A percentile compares a stretch with the other conserved stretches of the same genome.
Evolutionary conservation across 2,113 vertebrate species (phyloP).

Genomic region (Salvelinus fontinalis): DNA sequence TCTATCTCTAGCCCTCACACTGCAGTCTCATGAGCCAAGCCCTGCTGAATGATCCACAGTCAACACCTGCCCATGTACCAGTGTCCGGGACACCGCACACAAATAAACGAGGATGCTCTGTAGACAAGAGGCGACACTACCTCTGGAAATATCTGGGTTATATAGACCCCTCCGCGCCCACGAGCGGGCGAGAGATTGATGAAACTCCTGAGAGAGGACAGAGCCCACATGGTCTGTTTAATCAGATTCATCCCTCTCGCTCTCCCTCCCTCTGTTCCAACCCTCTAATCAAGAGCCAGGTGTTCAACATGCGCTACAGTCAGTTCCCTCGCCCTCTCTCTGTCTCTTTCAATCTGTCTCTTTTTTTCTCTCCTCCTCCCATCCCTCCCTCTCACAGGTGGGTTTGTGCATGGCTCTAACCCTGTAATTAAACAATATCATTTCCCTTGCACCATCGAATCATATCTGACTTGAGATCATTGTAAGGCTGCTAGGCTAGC

Average conservation of each 20-base stretch:
- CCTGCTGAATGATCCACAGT: neutral
- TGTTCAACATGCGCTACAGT: slow-evolving; percentile 38
- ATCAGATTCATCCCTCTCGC: slow-evolving; percentile 29
- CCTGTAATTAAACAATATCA: slow-evolving; percentile 61
- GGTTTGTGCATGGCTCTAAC: slow-evolving; percentile 36
- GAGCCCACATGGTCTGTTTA: slow-evolving; percentile 28
- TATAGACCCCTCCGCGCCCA: neutral
- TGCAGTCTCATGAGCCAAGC: neutral
- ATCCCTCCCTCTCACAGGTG: slow-evolving; percentile 26
- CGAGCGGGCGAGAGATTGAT: neutral
- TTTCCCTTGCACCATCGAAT: slow-evolving; percentile 58
- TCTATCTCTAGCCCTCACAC: neutral
- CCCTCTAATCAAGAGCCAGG: slow-evolving; percentile 43
- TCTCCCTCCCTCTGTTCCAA: neutral
- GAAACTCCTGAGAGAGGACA: neutral
- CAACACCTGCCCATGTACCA: neutral
- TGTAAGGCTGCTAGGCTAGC: slow-evolving; percentile 46
- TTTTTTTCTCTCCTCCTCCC: neutral
- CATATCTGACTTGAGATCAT: slow-evolving; percentile 59
- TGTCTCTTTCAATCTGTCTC: slow-evolving; percentile 32
- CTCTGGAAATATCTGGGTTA: neutral
- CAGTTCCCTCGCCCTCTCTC: neutral
- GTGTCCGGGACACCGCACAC: neutral
- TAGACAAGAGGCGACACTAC: neutral
- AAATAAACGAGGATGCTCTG: neutral